phyloP scores from a whole-genome alignment of 2,888 invertebrate species.

The Lampropteryx suffumata region DNA sequence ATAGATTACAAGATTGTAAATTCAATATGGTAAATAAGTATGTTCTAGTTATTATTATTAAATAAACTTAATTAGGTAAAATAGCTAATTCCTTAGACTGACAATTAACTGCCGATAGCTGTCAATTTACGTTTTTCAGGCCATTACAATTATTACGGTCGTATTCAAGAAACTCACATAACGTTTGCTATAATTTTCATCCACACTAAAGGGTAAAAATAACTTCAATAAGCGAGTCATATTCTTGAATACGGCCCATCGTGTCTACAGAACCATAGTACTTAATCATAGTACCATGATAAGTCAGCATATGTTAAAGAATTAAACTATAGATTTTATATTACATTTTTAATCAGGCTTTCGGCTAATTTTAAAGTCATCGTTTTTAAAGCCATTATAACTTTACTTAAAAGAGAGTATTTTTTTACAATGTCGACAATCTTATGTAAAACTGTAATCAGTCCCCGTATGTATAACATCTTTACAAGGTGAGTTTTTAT shows the following conservation, averaged over 20 bases:
- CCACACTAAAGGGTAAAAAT: not conserved
- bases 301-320: not conserved
- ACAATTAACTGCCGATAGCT: slow-evolving; percentile 21
- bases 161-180: slow-evolving; percentile 5
- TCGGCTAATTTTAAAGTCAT: too few species aligned
- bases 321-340: slow-evolving; percentile 17
- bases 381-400: too few species aligned
- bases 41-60: slow-evolving; percentile 16
- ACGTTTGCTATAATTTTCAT: not conserved
- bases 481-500: too few species aligned
- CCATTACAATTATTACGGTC: slow-evolving; percentile 14
- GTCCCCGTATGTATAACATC: too few species aligned
- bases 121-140: slow-evolving; percentile 20
- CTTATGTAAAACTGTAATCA: slow-evolving; percentile 10
- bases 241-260: not conserved
- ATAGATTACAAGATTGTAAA: slow-evolving; percentile 14
- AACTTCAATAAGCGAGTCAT: not conserved
- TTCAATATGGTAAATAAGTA: slow-evolving; percentile 20
- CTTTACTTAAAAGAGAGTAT: slow-evolving; percentile 10
- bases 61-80: slow-evolving; percentile 17
- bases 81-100: slow-evolving; percentile 23
- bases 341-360: slow-evolving; percentile 19
- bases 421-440: slow-evolving; percentile 14
- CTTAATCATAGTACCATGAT: not conserved
- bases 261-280: slow-evolving; percentile 2